Percentiles rank a stretch among this genome's conserved stretches.
Conservation (phyloP, 2,888 invertebrate species). For the Heliothis peltigera region DNA sequence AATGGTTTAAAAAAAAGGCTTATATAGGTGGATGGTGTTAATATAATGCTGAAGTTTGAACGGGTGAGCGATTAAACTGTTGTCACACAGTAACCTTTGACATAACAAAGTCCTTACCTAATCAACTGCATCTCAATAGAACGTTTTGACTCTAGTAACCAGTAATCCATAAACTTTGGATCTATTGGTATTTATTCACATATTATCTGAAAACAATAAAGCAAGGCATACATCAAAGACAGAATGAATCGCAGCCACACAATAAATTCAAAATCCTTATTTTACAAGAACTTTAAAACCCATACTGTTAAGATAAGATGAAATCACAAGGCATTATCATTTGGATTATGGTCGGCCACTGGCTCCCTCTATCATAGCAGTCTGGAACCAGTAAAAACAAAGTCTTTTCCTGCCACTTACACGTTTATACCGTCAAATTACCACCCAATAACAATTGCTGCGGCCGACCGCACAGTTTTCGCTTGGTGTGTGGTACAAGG, state of each 20-base stretch:
- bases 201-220: no score
- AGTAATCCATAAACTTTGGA: no score
- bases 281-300: conserved; percentile 36
- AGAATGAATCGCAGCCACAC: background rate
- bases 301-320: conserved; percentile 29
- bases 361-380: conserved; percentile 55
- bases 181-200: no score
- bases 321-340: conserved; percentile 43
- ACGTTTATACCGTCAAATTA: conserved; percentile 74
- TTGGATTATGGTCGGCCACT: conserved; percentile 45
- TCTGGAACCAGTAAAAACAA: conserved; percentile 64
- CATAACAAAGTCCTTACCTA: no score
- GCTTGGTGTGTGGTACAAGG: conserved; percentile 31
- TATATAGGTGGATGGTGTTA: no score
- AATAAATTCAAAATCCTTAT: background rate
- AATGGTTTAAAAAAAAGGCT: no score
- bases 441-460: conserved; percentile 77
- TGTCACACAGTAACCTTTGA: no score
- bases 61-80: no score
- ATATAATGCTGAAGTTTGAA: no score
- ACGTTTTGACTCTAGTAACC: no score
- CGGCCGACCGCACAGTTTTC: conserved; percentile 68
- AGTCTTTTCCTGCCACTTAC: conserved; percentile 68
- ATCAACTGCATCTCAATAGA: no score
- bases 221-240: no score